Percentiles rank a stretch among this genome's conserved stretches.
Evolutionary conservation across 2,113 vertebrate genomes (phyloP).

Genomic region (Alces alces): DNA sequence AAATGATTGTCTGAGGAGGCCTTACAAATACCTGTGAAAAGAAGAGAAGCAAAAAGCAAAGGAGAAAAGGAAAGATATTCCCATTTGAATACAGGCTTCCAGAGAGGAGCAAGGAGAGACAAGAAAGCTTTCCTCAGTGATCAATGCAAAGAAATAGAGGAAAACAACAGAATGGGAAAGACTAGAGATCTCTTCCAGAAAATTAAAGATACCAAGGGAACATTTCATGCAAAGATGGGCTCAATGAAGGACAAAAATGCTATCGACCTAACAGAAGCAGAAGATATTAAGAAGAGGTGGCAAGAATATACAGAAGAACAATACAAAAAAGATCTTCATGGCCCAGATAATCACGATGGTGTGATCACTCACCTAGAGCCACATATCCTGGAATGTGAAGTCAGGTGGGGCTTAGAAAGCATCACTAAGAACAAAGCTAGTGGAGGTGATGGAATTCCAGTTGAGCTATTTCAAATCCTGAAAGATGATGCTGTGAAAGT

Average conservation of each 20-base stretch:
- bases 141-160: background rate
- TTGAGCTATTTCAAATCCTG: background rate
- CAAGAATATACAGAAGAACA: background rate
- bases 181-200: background rate
- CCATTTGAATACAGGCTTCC: background rate
- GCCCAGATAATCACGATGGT: background rate
- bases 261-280: background rate
- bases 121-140: background rate
- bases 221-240: background rate
- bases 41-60: background rate
- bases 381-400: background rate
- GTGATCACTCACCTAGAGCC: background rate
- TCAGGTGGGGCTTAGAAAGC: background rate
- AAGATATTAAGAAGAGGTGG: background rate
- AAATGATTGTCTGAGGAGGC: background rate
- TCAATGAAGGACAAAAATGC: background rate
- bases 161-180: background rate
- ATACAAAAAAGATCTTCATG: background rate
- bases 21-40: background rate
- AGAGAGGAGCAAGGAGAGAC: background rate
- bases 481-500: background rate
- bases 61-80: background rate
- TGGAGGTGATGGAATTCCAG: background rate
- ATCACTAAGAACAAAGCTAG: background rate
- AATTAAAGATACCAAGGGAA: background rate